A percentile compares a stretch with the other conserved stretches of the same genome.
Evolutionary conservation across 2,113 vertebrate genomes (phyloP).

Genomic region (Lutjanus erythropterus): DNA sequence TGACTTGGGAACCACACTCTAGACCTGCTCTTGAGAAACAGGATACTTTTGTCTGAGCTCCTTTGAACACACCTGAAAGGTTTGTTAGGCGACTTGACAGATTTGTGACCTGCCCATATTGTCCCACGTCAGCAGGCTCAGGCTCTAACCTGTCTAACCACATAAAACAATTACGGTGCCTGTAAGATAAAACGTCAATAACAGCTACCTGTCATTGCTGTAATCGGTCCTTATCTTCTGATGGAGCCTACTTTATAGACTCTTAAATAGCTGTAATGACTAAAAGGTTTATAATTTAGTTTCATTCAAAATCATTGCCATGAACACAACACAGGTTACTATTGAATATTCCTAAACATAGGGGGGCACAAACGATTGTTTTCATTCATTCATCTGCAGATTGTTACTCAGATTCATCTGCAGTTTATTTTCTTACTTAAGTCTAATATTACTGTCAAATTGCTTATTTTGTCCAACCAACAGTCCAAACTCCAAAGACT

Average conservation of each 20-base stretch:
- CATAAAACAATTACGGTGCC: neutral
- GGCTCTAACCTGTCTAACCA: conserved; percentile 13
- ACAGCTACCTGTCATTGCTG: neutral
- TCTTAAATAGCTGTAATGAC: too few species aligned
- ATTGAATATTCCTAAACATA: too few species aligned
- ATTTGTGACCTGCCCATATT: neutral
- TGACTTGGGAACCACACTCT: neutral
- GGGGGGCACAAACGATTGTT: too few species aligned
- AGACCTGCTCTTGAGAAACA: conserved; percentile 3
- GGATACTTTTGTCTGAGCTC: neutral
- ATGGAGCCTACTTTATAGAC: neutral
- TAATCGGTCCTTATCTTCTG: neutral
- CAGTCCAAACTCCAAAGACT: too few species aligned
- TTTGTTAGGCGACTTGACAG: neutral
- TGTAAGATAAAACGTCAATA: fast-evolving
- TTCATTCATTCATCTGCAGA: too few species aligned
- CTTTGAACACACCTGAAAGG: neutral
- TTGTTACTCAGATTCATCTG: too few species aligned
- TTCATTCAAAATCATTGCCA: neutral
- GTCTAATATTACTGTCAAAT: too few species aligned
- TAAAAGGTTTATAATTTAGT: neutral
- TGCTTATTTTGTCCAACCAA: too few species aligned
- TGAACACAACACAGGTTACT: neutral
- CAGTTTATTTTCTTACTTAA: too few species aligned
- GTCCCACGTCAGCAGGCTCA: conserved; percentile 16